Base-by-base conservation (phyloP, 2,888 invertebrate species). In the Apodemia mormo region DNA sequence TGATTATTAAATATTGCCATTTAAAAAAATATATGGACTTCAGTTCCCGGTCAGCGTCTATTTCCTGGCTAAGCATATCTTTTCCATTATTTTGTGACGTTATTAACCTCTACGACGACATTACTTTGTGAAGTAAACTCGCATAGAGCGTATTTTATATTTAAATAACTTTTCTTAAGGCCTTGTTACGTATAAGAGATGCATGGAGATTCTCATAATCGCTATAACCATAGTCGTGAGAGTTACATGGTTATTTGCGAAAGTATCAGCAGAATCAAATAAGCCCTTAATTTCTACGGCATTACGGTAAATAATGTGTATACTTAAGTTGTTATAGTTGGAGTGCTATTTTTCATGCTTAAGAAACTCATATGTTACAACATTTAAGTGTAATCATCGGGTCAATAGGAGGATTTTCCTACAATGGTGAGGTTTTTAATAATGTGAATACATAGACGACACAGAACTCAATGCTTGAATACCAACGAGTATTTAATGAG, bases 241-340 rank as follows among this genome's bases (percentile, higher is more conserved):
- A 58, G 61, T 30, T 61, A 33, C 61, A 30, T 61, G 12, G 61
- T 33, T 37, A 61, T 61, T 61, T 61, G 33, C 33, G 61, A 61
- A 61, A 61, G 61, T 58, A 58, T 58, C 29, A 29, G 58, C 58
- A 58, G 30, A 58, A 12, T 29, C 58, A 58, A 58, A 58, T 58
- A 58, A 58, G 58, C 58, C 58, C 58, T 58, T 58, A 58, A 58
- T 58, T 58, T 58, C 33, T 58, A 58, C 30, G 12, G 58, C 58
- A 33, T 30, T 58, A 30, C 12, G 58, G 58, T 58, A 58, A 30
- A 33, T 58, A 58, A 58, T 58, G 33, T 58, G 58, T 58, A 58
- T 58, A 58, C 58, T 58, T 58, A 58, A 58, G 29, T 58, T 58
- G 30, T 58, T 58, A 58, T 58, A 58, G 30, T 4, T 58, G 30